These are phyloP conservation scores for Meta bourneti DNA, from an alignment of 2,888 invertebrate genomes.

Conservation along the genomic window DNA sequence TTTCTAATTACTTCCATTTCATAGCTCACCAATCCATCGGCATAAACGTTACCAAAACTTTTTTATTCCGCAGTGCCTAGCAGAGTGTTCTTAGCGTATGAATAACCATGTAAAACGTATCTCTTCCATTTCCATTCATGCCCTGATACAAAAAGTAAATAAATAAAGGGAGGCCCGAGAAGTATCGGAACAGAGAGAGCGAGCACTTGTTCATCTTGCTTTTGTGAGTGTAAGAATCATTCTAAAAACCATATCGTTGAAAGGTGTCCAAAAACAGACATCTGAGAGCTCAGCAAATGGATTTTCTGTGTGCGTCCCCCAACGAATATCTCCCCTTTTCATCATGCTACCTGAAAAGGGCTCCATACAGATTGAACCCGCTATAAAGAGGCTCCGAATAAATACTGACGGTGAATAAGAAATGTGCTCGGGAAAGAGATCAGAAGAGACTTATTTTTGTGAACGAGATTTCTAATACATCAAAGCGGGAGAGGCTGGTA, in stretches of 20 bases:
- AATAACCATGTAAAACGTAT: too few relatives aligned
- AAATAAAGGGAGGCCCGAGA: too few relatives aligned
- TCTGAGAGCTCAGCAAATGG: conserved; percentile 32
- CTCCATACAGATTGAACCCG: background rate
- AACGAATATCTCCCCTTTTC: background rate
- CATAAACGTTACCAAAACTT: too few relatives aligned
- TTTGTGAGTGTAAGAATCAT: background rate
- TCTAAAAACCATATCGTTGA: conserved; percentile 18
- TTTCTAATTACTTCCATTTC: too few relatives aligned
- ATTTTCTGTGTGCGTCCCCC: conserved; percentile 26
- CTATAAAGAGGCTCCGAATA: background rate
- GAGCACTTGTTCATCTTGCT: background rate
- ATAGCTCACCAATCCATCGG: too few relatives aligned
- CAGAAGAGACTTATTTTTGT: background rate
- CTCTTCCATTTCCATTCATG: too few relatives aligned
- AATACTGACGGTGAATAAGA: background rate
- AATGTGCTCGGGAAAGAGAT: background rate
- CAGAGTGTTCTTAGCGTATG: too few relatives aligned
- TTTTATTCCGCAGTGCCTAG: too few relatives aligned
- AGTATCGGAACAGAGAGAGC: too few relatives aligned
- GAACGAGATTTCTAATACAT: too few relatives aligned
- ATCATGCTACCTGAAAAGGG: conserved; percentile 9
- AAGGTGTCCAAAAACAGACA: conserved; percentile 6
- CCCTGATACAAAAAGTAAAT: too few relatives aligned
- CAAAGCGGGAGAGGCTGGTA: too few relatives aligned